Conservation (phyloP, 2,797 vertebrate species). For the Coilia nasus region DNA sequence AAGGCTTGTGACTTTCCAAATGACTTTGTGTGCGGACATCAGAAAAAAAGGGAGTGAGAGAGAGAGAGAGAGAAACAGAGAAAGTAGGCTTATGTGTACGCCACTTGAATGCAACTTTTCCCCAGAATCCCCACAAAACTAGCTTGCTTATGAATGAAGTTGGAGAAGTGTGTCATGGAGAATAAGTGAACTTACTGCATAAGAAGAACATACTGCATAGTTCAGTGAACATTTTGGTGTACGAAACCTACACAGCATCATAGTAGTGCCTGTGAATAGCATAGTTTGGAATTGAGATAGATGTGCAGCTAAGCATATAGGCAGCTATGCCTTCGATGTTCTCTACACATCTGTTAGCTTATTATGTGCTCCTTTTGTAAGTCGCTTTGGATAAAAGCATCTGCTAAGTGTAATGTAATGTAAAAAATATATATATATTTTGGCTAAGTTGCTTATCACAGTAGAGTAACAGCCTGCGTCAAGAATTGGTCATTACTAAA, state of each 20-base stretch:
- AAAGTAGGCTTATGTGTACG: background rate
- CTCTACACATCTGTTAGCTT: too few species aligned
- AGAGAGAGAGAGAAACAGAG: background rate
- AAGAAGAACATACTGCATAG: background rate
- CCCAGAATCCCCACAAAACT: background rate
- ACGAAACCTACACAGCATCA: background rate
- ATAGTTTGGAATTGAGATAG: background rate
- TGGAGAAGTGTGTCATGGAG: background rate
- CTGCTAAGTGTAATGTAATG: too few species aligned
- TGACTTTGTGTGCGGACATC: background rate
- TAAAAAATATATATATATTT: too few species aligned
- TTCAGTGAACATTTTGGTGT: background rate
- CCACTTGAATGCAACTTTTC: background rate
- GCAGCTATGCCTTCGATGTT: too few species aligned
- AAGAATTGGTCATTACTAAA: background rate
- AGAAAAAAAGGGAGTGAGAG: background rate
- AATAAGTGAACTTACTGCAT: background rate
- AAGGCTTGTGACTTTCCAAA: conserved; percentile 5
- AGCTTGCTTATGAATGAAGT: background rate
- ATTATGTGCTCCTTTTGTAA: too few species aligned
- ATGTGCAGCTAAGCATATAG: background rate
- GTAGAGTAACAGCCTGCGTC: background rate
- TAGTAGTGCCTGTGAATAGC: background rate
- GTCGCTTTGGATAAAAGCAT: too few species aligned
- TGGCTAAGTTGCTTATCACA: background rate